Evolutionary conservation across 2,797 vertebrate species (phyloP), one percentile per base, ranked within the genome.

Genomic region (Liasis olivaceus): DNA sequence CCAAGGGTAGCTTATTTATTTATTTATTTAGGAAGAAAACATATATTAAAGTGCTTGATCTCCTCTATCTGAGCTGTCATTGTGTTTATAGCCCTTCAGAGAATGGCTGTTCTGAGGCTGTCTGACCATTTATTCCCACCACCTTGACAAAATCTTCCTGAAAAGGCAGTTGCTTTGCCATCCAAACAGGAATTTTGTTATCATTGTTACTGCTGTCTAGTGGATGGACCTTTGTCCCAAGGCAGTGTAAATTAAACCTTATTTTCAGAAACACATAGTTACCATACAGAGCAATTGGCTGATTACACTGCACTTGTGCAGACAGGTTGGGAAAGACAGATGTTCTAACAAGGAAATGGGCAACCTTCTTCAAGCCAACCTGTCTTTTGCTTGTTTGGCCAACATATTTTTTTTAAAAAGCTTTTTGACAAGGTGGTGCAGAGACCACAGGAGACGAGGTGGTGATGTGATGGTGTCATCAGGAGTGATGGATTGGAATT

Each of bases 11-110:
- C 81, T 60, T 36, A 36, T 36, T 63, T 93, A 90, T 77, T 87
- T 90, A 77, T 90, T 89, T 92, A 62, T 63, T 51, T 62, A 63
- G 64, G 20, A 56, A 88, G 24, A 84, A 17, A 92, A 87, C 87
- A 84, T 60, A 91, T 72, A 81, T 89, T 72, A 24, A 24, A 31
- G 42, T 31, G n/a, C 64, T 42, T 56, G 90, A 77, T 58, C 22
- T 89, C 36, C 28, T 58, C 69, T 5, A 47, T 91, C 42, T 56
- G 36, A 72, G 60, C 17, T n/a, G 9, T 87, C 51, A n/a, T 24
- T 58, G 17, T 51, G 64, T 90, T 69, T 88, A 28, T 54, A 36
- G 69, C 22, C 69, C 60, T 69, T 62, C 1, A 59, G 31, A 85
- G 85, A 88, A 64, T 92, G 24, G 59, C 17, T 24, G 64, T 81